These are phyloP conservation scores for Mimumesa dahlbomi DNA, from an alignment of 2,888 invertebrate species.

Conservation along the genomic window DNA sequence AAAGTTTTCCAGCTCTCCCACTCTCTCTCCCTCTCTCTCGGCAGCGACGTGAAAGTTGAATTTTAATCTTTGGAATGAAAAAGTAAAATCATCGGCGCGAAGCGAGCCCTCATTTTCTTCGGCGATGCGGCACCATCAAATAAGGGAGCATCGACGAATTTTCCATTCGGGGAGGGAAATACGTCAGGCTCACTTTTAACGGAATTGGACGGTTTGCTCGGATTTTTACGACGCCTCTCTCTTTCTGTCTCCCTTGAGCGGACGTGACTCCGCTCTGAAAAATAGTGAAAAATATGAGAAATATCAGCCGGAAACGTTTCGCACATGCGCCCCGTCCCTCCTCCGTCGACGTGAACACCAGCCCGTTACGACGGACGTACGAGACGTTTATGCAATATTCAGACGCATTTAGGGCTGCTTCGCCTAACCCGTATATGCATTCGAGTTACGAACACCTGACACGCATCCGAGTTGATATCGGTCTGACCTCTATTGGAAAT, in stretches of 20 bases:
- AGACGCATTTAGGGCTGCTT: conserved; percentile 35
- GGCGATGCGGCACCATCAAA: neutral
- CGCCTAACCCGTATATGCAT: conserved; percentile 25
- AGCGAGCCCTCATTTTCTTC: neutral
- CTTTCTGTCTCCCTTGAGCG: conserved; percentile 1
- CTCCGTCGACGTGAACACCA: no score
- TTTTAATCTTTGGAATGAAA: neutral
- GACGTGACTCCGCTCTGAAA: conserved; percentile 6
- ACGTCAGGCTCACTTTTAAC: conserved; percentile 44
- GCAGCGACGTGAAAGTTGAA: neutral
- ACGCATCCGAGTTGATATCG: conserved; percentile 12
- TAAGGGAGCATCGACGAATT: conserved; percentile 29
- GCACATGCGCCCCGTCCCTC: conserved; percentile 21
- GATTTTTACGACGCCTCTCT: conserved; percentile 27
- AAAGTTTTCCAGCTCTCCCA: no score
- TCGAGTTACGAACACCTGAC: conserved; percentile 22
- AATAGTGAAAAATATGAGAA: conserved; percentile 22
- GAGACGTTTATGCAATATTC: conserved; percentile 58
- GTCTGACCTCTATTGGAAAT: no score
- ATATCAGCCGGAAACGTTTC: conserved; percentile 19
- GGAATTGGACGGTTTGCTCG: conserved; percentile 39
- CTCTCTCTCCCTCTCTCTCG: no score
- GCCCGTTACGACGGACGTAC: conserved; percentile 15
- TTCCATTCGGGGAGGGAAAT: conserved; percentile 24
- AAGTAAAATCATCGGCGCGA: no score